Base-by-base conservation (phyloP, 2,888 invertebrate genomes). In the Drosophila longiperda region DNA sequence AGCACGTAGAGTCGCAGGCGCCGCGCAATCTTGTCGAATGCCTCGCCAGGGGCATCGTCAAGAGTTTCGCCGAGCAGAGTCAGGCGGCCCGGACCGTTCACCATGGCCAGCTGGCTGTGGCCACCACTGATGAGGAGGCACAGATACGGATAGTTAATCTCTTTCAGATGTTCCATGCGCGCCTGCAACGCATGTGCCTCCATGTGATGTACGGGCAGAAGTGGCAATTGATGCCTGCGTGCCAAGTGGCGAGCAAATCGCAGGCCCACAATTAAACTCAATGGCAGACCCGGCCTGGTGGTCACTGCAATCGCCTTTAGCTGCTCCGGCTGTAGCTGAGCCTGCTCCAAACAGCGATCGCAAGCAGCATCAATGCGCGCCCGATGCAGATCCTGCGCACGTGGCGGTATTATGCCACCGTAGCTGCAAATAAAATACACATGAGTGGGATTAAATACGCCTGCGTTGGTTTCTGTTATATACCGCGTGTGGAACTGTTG, bases 151-250 rank as follows among this genome's bases (percentile, higher is more conserved):
- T 97, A 99, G 66, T 95, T 94, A 79, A 95, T 90, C 83, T 95
- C 93, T 66, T 95, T 92, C 0, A 15, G 52, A 11, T 87, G 75
- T 23, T 94, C 94, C 95, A 99, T 96, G 91, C 99, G 95, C 29
- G 95, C 96, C 20, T 97, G 97, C 66, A 99, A 94, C 6, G 99
- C 98, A 94, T 99, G 99, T 2, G 99, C 99, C 94, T 99, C 97
- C 99, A 99, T 99, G 89, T 99, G 99, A 94, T 99, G 99, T 69
- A 99, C 96, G 0, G 99, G 98, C 91, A 99, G 97, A 75, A 99
- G 93, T 0, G 98, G 98, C 92, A 96, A 97, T 0, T 94, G 93
- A 75, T 95, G 94, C 61, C 94, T 93, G 79, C 94, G 94, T 26
- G 96, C 95, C 57, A 98, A 92, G 89, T 96, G 94, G 89, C 96